Conservation (phyloP, 2,888 invertebrate genomes). For the Achlya flavicornis region DNA sequence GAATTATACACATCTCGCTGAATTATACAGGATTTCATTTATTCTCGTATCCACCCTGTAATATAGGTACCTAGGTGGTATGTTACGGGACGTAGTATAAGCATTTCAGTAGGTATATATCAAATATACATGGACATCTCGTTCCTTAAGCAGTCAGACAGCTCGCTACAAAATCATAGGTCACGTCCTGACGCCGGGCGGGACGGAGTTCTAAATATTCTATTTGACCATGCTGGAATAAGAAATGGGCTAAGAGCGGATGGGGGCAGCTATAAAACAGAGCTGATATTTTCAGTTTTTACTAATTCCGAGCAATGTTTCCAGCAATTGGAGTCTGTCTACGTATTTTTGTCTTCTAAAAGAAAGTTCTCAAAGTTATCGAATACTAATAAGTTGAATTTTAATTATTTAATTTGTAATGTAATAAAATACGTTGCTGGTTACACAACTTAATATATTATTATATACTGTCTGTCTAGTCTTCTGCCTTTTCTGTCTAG, state of each 20-base stretch:
- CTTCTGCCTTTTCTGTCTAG: no score
- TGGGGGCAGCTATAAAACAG: background rate
- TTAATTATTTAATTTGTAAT: no score
- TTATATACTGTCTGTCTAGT: no score
- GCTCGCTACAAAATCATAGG: background rate
- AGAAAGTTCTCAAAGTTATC: background rate
- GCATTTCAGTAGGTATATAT: background rate
- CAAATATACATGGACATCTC: background rate
- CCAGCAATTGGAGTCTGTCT: background rate
- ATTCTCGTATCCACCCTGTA: no score
- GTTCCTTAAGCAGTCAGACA: background rate
- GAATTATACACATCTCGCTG: no score
- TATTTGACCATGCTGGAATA: slow-evolving; percentile 5
- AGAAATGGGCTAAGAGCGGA: slow-evolving; percentile 6
- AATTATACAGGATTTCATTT: no score
- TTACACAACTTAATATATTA: no score
- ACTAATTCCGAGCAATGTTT: background rate
- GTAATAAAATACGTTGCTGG: no score
- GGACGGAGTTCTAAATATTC: background rate
- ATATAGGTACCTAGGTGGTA: no score
- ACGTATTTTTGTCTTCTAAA: background rate
- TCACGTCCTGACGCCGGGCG: slow-evolving; percentile 5
- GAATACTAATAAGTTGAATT: no score
- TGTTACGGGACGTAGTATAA: no score
- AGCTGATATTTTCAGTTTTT: background rate